Base-by-base conservation (phyloP, 2,888 invertebrate species). In the Calameuta pallipes region DNA sequence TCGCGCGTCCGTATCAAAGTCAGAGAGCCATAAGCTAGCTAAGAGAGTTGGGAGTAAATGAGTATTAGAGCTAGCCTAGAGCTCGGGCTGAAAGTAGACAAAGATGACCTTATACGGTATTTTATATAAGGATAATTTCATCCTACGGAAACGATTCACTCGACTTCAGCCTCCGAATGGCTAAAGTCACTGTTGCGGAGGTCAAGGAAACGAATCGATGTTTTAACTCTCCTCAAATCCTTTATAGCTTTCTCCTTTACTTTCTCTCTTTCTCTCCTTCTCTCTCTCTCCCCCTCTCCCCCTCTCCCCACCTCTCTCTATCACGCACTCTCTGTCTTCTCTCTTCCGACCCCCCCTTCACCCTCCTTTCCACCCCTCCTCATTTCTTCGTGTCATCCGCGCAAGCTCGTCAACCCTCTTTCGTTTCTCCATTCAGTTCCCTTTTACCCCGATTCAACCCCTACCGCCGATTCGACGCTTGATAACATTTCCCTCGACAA, bases 401-500 rank as follows among this genome's bases (percentile, higher is more conserved):
- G 78, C 83, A 73, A 75, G 80, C 84, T 84, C 83, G 83, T 84
- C 84, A 84, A 85, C 87, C 87, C 87, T 89, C 89, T 86, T 89
- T 87, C 86, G 82, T 87, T 85, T 86, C 86, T 87, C 89, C 89
- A 89, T 90, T 90, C 90, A 89, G 85, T 87, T 87, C 87, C 86
- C 87, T 84, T 86, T 85, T 82, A 77, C 85, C 82, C 85, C 82
- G 80, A 37, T 41, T 41, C 74, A 76, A 76, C 80, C 75, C 34
- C 77, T 85, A 83, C 85, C 88, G 84, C 87, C 88, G 89, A 90
- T 90, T 87, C 86, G 85, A 82, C 84, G 87, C 87, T 86, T 89
- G 90, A 90, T 90, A 90, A 90, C 88, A 89, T 90, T 90, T 90
- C 89, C 88, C 89, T 87, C 88, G 87, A 90, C 90, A 88, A 90